Base-by-base conservation (phyloP, 2,888 invertebrate species). In the Ariolimax columbianus region DNA sequence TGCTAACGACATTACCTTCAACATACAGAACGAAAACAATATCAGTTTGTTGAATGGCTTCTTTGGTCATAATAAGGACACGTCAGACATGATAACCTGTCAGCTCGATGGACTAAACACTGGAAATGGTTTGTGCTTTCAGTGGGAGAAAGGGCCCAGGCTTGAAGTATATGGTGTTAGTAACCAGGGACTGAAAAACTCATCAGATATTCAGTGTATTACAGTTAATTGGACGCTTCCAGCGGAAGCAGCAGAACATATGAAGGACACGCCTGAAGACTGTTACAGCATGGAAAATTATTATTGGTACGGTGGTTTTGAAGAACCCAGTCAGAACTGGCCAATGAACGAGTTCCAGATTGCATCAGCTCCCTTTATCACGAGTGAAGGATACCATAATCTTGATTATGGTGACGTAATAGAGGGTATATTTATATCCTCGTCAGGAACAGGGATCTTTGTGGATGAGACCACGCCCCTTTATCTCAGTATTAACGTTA, bases 401-500 rank as follows among this genome's bases (percentile, higher is more conserved):
- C 85, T 87, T 11, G 83, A 88, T 26, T 91, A 91, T 33, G 95
- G 95, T 1, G 94, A 93, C n/a, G 94, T 95, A 3, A 87, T 93
- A 30, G 95, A 95, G 83, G 91, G 94, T 19, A 94, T 94, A 86
- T 95, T 95, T 96, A 94, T 97, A 43, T 96, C 96, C 87, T 96
- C 97, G 0, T 95, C 94, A 23, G 97, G 97, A 0, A 94, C 95
- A 59, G 96, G 96, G 90, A 93, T 97, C 77, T 95, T 95, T 90
- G 95, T 97, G 0, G 95, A 96, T 82, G 95, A 96, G 0, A 95
- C 95, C 72, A 95, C 95, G 0, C 97, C 97, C 0, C 95, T 98
- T 55, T 98, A 97, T 88, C 93, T 98, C 0, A 96, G 96, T 91
- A 97, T 97, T 0, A 96, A 96, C 93, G 96, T 96, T 89, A 97